Evolutionary conservation across 2,888 invertebrate species (phyloP).

Genomic region (Odontomyia ornata): DNA sequence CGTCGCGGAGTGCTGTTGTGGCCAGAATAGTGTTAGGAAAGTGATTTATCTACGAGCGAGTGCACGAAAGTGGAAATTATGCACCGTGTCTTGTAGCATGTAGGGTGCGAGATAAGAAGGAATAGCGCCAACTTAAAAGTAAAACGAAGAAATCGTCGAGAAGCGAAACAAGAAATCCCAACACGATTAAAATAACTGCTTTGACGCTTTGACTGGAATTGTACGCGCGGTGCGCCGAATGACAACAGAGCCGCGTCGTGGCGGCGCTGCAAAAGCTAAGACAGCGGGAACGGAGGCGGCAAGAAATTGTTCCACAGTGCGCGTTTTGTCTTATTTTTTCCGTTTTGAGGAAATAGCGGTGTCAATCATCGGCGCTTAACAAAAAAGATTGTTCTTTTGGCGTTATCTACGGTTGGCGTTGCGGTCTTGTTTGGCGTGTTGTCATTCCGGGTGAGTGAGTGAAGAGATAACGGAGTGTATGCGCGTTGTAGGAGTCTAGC

Average conservation of each 20-base stretch:
- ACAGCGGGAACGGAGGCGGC: neutral
- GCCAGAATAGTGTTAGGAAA: neutral
- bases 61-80: too few relatives aligned
- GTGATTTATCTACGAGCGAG: too few relatives aligned
- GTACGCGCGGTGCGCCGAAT: too few relatives aligned
- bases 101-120: too few relatives aligned
- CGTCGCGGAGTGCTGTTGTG: too few relatives aligned
- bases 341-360: conserved; percentile 28
- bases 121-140: too few relatives aligned
- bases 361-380: conserved; percentile 36
- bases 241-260: neutral
- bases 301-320: conserved; percentile 5
- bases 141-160: too few relatives aligned
- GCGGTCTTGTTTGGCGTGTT: neutral
- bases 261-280: neutral
- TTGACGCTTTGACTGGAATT: too few relatives aligned
- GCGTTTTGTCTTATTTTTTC: neutral
- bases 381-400: neutral
- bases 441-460: neutral
- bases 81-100: neutral
- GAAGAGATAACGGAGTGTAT: too few relatives aligned
- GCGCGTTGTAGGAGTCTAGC: too few relatives aligned
- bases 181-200: too few relatives aligned
- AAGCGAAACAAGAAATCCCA: too few relatives aligned
- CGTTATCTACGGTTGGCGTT: neutral